phyloP scores from a whole-genome alignment of 1,140 invertebrate genomes.

The Hylaeus anthracinus region DNA sequence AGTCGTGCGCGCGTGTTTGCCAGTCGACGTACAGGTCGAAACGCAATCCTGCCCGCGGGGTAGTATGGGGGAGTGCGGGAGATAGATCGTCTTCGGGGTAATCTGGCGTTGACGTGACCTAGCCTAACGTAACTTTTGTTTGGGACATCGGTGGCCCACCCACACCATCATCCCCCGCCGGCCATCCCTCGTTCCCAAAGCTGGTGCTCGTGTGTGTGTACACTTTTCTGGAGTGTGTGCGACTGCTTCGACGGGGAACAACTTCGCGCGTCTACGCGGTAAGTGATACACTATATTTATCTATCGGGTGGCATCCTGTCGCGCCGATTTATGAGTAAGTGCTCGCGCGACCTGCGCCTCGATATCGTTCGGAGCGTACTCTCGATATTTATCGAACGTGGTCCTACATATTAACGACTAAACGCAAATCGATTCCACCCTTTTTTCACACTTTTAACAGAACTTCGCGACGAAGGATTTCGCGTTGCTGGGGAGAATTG shows the following conservation, averaged over 20 bases:
- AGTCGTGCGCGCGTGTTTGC: conserved; percentile 33
- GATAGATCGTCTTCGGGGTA: conserved; percentile 67
- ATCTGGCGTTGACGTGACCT: conserved; percentile 68
- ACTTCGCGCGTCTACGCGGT: conserved; percentile 37
- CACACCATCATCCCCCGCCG: conserved; percentile 9
- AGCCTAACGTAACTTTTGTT: conserved; percentile 64
- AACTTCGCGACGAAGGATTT: neutral
- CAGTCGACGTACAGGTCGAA: conserved; percentile 3
- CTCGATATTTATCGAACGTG: conserved; percentile 1
- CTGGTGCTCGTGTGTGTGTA: conserved; percentile 36
- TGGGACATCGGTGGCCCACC: conserved; percentile 20
- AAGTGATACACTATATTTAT: conserved; percentile 37
- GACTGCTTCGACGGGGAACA: conserved; percentile 7
- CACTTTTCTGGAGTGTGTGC: conserved; percentile 39
- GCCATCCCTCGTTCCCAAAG: neutral
- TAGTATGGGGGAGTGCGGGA: conserved; percentile 26
- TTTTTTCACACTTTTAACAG: neutral
- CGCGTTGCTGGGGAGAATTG: neutral
- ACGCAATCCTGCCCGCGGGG: neutral
- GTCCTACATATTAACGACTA: neutral
- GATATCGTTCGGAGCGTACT: neutral
- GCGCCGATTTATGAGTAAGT: conserved; percentile 14
- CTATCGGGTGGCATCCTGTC: neutral
- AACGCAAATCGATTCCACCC: neutral
- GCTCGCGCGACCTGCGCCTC: neutral